Base-by-base conservation (phyloP, 2,113 vertebrate genomes). In the Glaucidium brasilianum region DNA sequence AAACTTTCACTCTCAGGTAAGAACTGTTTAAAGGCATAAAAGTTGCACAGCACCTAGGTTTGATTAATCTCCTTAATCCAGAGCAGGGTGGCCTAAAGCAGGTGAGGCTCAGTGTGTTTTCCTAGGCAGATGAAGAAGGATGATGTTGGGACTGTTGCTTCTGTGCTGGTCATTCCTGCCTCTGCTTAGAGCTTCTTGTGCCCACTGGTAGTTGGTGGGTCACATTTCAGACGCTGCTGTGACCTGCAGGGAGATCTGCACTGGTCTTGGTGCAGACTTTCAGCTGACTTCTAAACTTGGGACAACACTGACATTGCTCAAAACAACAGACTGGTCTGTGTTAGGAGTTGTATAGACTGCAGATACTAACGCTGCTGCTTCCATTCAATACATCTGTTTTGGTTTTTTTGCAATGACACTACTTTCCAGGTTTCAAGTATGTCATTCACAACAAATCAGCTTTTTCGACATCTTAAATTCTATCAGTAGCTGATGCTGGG, bases 1-100 rank as follows among this genome's bases (percentile, higher is more conserved):
- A 89, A 99, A 99, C 96, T 99, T 99, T 98, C 99, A 99, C 97
- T 98, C 99, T 98, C 99, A 99, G 99, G 99, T 99, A 98, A 97
- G 98, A 90, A 32, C 52, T 34, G 18, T 64, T 95, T 27, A 49
- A 62, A 86, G 37, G 47, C 20, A 8, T 50, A 10, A 5, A 39
- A n/a, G 11, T 41, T 78, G 19, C 13, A 52, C 11, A 25, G 4
- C 34, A 6, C 9, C 6, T 73, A 37, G 71, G 43, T 66, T 32
- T 67, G 35, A 67, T 88, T 69, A 6, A 49, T 80, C 45, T 76
- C 5, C 17, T 35, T 71, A 53, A 83, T 56, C 19, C 52, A 41
- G 66, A 86, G 59, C 55, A 64, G 56, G 25, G 8, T 50, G 32
- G 20, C 49, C 56, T 94, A 19, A 85, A 75, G 30, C 11, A 67